phyloP scores from a whole-genome alignment of 1,140 invertebrate species.

The Agrilus planipennis region DNA sequence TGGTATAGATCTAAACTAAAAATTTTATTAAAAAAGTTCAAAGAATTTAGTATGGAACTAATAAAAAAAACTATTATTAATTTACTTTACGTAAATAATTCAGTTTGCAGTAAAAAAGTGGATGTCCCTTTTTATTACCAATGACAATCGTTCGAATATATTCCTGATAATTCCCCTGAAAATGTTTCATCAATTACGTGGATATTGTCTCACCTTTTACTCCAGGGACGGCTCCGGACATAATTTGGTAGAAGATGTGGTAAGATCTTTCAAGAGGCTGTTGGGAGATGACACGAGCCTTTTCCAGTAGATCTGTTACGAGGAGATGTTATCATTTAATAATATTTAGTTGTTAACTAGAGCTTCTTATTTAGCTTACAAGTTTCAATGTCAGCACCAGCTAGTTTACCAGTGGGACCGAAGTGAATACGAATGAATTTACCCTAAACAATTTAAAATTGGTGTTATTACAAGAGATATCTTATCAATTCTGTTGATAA shows the following conservation, averaged over 20 bases:
- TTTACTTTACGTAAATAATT: too few relatives aligned
- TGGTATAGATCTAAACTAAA: too few relatives aligned
- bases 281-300: constrained; percentile 99
- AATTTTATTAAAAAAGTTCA: too few relatives aligned
- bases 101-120: too few relatives aligned
- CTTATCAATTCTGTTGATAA: not conserved
- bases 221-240: constrained; percentile 80
- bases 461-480: not conserved
- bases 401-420: constrained; percentile 95
- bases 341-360: constrained; percentile 4
- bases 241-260: constrained; percentile 99
- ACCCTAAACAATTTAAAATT: constrained; percentile 52
- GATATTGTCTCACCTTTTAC: constrained; percentile 65
- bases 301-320: constrained; percentile 90
- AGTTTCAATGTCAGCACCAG: constrained; percentile 99
- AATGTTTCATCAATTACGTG: too few relatives aligned
- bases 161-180: too few relatives aligned
- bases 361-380: constrained; percentile 62
- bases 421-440: constrained; percentile 99
- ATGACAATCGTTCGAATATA: too few relatives aligned
- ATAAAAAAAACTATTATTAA: too few relatives aligned
- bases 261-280: constrained; percentile 96
- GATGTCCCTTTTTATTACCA: too few relatives aligned
- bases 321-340: constrained; percentile 8
- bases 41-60: too few relatives aligned